Percentiles rank a stretch among this genome's conserved stretches.
Evolutionary conservation across 2,888 invertebrate genomes (phyloP).

Genomic region (Acheta domesticus): DNA sequence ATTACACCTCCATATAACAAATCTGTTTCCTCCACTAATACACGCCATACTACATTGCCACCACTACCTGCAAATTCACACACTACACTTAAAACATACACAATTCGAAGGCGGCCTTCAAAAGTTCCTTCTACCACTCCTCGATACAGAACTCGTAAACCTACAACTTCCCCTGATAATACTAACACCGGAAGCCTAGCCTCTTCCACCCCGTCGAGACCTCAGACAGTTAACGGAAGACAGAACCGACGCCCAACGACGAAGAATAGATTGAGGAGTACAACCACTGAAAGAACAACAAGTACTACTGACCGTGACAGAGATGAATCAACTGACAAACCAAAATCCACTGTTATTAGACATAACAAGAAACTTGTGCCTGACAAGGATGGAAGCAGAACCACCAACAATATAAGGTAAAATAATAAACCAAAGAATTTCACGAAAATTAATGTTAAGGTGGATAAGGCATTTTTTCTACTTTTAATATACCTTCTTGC

Average conservation of each 20-base stretch:
- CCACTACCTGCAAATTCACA: not conserved
- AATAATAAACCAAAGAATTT: not conserved
- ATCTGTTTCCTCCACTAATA: not conserved
- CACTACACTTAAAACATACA: conserved; percentile 26
- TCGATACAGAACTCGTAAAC: not conserved
- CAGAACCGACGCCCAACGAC: not conserved
- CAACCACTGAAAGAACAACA: conserved; percentile 25
- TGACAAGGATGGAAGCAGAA: conserved; percentile 21
- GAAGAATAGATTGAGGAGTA: conserved; percentile 21
- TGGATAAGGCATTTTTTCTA: no score
- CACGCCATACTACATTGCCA: not conserved
- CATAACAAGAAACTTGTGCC: conserved; percentile 21
- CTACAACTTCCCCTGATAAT: not conserved
- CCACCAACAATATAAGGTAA: conserved; percentile 18
- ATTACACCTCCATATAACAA: not conserved
- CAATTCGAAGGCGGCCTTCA: conserved; percentile 24
- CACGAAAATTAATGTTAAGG: not conserved
- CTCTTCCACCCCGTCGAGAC: not conserved
- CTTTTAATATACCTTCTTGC: no score
- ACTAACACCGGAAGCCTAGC: not conserved
- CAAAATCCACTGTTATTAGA: conserved; percentile 5
- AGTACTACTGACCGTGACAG: conserved; percentile 27
- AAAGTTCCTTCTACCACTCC: conserved; percentile 20
- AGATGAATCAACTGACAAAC: conserved; percentile 27
- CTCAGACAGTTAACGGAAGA: not conserved